A percentile compares a stretch with the other conserved stretches of the same genome.
These are phyloP conservation scores for Cylloceria caligata DNA, from an alignment of 2,888 invertebrate genomes.

Conservation along the genomic window DNA sequence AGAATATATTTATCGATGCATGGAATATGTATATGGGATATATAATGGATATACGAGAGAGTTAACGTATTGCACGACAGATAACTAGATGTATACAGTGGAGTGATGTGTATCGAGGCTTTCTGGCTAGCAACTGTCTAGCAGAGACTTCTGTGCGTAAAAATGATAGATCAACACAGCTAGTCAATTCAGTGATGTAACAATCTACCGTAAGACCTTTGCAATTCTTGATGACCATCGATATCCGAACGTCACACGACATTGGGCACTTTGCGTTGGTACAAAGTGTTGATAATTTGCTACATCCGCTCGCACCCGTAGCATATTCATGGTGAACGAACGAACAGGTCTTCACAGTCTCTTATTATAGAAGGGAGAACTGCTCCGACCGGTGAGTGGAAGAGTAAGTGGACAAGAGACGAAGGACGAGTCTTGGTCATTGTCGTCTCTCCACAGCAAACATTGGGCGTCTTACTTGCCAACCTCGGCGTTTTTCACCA, in stretches of 20 bases:
- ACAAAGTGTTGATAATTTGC: conserved; percentile 62
- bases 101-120: too few relatives aligned
- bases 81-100: too few relatives aligned
- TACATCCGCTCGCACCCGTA: conserved; percentile 55
- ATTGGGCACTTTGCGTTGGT: conserved; percentile 26
- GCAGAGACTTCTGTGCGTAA: too few relatives aligned
- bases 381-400: background rate
- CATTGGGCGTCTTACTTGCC: conserved; percentile 25
- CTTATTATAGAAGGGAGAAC: conserved; percentile 37
- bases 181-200: too few relatives aligned
- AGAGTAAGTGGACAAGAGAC: conserved; percentile 35
- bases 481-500: conserved; percentile 45
- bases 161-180: too few relatives aligned
- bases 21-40: too few relatives aligned
- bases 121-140: too few relatives aligned
- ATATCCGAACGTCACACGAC: conserved; percentile 16
- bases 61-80: too few relatives aligned
- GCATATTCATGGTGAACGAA: conserved; percentile 37
- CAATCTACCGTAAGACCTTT: too few relatives aligned
- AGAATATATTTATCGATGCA: too few relatives aligned
- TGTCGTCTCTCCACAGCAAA: conserved; percentile 48
- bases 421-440: conserved; percentile 38
- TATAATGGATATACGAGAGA: too few relatives aligned
- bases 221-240: background rate
- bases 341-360: conserved; percentile 32